These are phyloP conservation scores for Arenaria interpres DNA, from an alignment of 2,113 vertebrate genomes.

Conservation along the genomic window DNA sequence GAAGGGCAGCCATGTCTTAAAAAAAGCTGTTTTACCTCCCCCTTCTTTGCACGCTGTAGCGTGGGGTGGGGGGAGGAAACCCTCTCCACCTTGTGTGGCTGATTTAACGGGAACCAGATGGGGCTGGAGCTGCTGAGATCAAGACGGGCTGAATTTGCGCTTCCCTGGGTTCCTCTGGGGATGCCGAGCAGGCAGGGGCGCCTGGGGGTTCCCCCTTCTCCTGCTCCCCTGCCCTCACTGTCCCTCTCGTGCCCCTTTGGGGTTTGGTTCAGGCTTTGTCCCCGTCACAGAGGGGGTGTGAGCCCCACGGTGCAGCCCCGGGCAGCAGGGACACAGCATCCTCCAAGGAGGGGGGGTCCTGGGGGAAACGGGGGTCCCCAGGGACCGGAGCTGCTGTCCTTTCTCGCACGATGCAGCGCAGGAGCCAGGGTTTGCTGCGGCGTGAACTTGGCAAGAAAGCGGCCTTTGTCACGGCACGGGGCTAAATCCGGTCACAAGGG, in stretches of 20 bases:
- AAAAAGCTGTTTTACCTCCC: conserved; percentile 27
- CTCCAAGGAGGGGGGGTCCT: background rate
- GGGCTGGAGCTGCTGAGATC: conserved; percentile 8
- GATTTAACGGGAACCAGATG: conserved; percentile 64
- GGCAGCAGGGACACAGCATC: background rate
- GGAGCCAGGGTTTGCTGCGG: background rate
- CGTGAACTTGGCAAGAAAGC: conserved; percentile 82
- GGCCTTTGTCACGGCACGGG: conserved; percentile 80
- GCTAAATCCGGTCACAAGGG: conserved; percentile 80
- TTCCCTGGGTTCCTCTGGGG: background rate
- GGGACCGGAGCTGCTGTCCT: background rate
- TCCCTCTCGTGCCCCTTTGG: background rate
- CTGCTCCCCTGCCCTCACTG: background rate
- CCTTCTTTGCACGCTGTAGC: background rate
- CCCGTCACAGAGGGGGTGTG: background rate
- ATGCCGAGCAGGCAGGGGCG: background rate
- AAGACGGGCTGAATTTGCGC: background rate
- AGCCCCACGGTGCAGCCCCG: background rate
- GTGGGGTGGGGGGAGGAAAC: background rate
- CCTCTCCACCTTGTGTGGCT: conserved; percentile 10
- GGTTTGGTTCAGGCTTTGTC: background rate
- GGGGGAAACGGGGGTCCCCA: background rate
- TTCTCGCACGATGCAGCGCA: background rate
- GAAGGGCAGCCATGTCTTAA: conserved; percentile 53
- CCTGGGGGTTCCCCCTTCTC: background rate